These are phyloP conservation scores for Genyomyrus donnyi DNA, from an alignment of 2,113 vertebrate genomes.

Conservation along the genomic window DNA sequence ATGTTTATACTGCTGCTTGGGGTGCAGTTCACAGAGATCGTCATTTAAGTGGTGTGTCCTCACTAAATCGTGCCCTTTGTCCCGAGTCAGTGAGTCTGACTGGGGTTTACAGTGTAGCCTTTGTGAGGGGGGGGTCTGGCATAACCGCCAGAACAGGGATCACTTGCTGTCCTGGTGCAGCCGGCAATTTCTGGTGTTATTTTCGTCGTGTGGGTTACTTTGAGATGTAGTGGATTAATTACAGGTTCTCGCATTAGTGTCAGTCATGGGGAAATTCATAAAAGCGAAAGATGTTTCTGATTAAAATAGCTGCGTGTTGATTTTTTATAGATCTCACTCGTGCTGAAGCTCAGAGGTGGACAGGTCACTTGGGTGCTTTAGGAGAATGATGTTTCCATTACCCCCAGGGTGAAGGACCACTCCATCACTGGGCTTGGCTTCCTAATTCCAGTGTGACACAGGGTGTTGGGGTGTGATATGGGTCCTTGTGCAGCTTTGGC, in stretches of 20 bases:
- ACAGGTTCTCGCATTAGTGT: neutral
- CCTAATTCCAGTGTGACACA: neutral
- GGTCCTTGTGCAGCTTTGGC: neutral
- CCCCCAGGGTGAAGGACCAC: neutral
- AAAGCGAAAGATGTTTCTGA: neutral
- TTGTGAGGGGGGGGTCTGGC: neutral
- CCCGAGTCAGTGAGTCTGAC: neutral
- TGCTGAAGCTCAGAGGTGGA: neutral
- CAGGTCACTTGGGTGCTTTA: neutral
- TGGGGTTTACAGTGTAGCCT: neutral
- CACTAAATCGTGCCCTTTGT: neutral
- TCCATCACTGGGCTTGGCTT: neutral
- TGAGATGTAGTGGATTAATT: neutral
- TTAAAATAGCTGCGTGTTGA: neutral
- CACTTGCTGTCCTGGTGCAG: neutral
- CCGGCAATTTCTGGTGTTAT: neutral
- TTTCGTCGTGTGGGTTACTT: neutral
- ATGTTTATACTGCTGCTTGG: conserved; percentile 20
- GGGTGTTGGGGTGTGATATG: neutral
- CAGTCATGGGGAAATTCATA: neutral
- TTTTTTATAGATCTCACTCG: neutral
- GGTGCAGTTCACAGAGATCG: conserved; percentile 20
- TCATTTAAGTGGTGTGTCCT: neutral
- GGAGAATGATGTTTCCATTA: neutral
- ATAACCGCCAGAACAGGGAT: neutral